Evolutionary conservation across 2,797 vertebrate genomes (phyloP).

Genomic region (Garrulus glandarius): DNA sequence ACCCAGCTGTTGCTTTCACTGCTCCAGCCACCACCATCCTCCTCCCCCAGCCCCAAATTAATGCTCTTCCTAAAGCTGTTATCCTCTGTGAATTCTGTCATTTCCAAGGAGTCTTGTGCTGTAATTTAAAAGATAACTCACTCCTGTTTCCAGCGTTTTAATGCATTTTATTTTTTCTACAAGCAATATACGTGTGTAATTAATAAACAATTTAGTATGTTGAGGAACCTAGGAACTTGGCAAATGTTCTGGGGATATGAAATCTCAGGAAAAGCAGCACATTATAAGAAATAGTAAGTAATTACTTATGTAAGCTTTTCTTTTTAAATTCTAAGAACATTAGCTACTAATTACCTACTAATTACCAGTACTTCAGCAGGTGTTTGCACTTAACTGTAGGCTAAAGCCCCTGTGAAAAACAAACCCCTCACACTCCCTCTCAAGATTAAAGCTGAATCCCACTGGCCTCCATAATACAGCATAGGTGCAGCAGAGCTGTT

Average conservation of each 20-base stretch:
- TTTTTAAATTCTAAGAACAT: constrained; percentile 98
- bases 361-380: constrained; percentile 99
- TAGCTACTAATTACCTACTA: constrained; percentile 99
- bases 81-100: constrained; percentile 54
- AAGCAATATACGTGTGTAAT: constrained; percentile 97
- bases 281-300: constrained; percentile 94
- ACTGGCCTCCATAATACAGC: constrained; percentile 67
- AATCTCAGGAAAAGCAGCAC: constrained; percentile 94
- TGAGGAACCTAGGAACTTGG: constrained; percentile 95
- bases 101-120: constrained; percentile 68
- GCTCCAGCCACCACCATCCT: not conserved
- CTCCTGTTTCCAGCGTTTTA: constrained; percentile 81
- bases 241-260: constrained; percentile 97
- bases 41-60: not conserved
- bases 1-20: constrained; percentile 2
- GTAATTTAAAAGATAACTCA: constrained; percentile 78
- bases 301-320: constrained; percentile 98
- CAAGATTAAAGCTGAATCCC: constrained; percentile 82
- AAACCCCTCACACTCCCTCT: constrained; percentile 88
- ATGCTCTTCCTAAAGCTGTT: constrained; percentile 34
- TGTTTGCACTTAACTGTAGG: constrained; percentile 96
- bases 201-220: constrained; percentile 99
- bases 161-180: constrained; percentile 84
- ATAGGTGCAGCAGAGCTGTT: constrained; percentile 59
- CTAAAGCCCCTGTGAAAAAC: constrained; percentile 90